Percentiles rank a stretch among this genome's conserved stretches.
Evolutionary conservation across 2,797 vertebrate genomes (phyloP).

Genomic region (Schizopygopsis malacanthus): DNA sequence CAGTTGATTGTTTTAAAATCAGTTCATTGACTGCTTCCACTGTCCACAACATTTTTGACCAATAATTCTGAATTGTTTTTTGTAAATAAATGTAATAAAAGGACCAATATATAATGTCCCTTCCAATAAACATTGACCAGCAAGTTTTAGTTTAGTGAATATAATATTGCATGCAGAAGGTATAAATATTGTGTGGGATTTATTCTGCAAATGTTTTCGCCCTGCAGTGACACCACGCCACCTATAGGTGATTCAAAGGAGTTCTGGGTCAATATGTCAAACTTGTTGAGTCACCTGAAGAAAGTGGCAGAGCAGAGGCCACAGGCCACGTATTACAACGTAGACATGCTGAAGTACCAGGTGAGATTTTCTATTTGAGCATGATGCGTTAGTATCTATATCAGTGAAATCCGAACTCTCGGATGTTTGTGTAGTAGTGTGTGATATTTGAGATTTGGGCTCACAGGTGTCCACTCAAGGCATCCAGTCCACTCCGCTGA

Average conservation of each 20-base stretch:
- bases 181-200: background rate
- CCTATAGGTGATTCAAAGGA: slow-evolving; percentile 86
- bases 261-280: slow-evolving; percentile 99
- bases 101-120: background rate
- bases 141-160: background rate
- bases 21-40: background rate
- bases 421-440: background rate
- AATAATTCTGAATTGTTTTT: background rate
- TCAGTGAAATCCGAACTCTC: background rate
- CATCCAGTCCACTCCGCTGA: slow-evolving; percentile 96
- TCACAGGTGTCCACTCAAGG: slow-evolving; percentile 90
- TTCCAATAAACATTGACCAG: background rate
- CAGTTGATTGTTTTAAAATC: background rate
- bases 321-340: slow-evolving; percentile 98
- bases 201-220: background rate
- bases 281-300: slow-evolving; percentile 94
- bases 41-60: background rate
- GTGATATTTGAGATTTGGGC: slow-evolving; percentile 30
- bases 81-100: background rate
- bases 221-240: slow-evolving; percentile 82
- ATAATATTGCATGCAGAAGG: background rate
- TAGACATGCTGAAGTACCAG: slow-evolving; percentile 99
- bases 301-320: slow-evolving; percentile 98
- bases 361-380: slow-evolving; percentile 66
- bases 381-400: background rate